Percentiles rank a stretch among this genome's conserved stretches.
These are phyloP conservation scores for Ptiloglossa arizonensis DNA, from an alignment of 1,140 invertebrate genomes.

Conservation along the genomic window DNA sequence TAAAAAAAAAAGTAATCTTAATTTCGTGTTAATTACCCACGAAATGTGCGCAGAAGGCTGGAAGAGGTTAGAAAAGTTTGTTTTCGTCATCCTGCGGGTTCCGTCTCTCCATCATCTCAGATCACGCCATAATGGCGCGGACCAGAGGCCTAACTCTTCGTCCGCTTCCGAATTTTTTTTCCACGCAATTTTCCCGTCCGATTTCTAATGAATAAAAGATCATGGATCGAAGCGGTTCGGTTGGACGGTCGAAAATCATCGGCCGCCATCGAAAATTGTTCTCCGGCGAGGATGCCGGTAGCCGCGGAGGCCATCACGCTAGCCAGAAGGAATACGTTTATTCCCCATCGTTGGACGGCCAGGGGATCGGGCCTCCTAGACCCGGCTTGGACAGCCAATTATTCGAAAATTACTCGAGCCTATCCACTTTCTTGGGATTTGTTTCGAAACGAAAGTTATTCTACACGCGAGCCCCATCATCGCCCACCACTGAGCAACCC, in stretches of 20 bases:
- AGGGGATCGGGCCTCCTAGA: slow-evolving; percentile 59
- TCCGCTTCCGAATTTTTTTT: slow-evolving; percentile 42
- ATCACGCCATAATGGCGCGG: slow-evolving; percentile 9
- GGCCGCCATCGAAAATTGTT: slow-evolving; percentile 65
- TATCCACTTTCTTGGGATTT: slow-evolving; percentile 63
- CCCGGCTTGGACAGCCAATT: slow-evolving; percentile 63
- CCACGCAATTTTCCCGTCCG: slow-evolving; percentile 43
- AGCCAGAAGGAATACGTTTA: slow-evolving; percentile 58
- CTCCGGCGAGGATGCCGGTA: slow-evolving; percentile 60
- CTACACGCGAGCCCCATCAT: slow-evolving; percentile 65
- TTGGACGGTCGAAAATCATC: slow-evolving; percentile 49
- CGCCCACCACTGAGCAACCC: slow-evolving; percentile 43
- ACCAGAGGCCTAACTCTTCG: not conserved
- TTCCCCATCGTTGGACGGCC: slow-evolving; percentile 53
- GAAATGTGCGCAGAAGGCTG: too few relatives aligned
- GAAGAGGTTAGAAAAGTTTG: not conserved
- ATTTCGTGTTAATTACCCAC: too few relatives aligned
- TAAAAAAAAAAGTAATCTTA: too few relatives aligned
- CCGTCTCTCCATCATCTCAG: not conserved
- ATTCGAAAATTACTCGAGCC: slow-evolving; percentile 68
- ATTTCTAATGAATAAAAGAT: slow-evolving; percentile 69
- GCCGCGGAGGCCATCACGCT: slow-evolving; percentile 62
- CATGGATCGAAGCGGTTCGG: slow-evolving; percentile 41
- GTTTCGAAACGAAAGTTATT: slow-evolving; percentile 66
- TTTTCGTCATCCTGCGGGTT: not conserved